These are phyloP conservation scores for Machimus rusticus DNA, from an alignment of 2,888 invertebrate species.

Conservation along the genomic window DNA sequence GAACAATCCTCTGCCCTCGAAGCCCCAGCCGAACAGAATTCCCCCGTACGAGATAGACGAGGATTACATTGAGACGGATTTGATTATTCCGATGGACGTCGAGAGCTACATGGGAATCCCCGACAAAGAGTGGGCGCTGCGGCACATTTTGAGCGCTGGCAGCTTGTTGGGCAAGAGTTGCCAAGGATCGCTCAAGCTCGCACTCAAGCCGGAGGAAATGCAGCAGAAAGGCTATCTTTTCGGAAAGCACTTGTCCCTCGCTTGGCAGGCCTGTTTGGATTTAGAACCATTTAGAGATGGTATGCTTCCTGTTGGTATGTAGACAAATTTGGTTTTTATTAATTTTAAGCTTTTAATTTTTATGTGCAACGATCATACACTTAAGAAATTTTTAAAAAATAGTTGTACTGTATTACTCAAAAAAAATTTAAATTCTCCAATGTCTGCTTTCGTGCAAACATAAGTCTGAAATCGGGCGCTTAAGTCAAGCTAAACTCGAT, in stretches of 20 bases:
- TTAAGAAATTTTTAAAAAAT: no score
- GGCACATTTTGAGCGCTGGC: slow-evolving; percentile 82
- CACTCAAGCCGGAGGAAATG: slow-evolving; percentile 76
- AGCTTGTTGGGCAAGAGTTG: slow-evolving; percentile 79
- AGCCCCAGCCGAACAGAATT: slow-evolving; percentile 62
- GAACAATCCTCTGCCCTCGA: slow-evolving; percentile 82
- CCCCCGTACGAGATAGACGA: slow-evolving; percentile 53
- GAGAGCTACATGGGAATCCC: slow-evolving; percentile 69
- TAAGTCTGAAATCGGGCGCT: no score
- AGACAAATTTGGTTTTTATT: background rate
- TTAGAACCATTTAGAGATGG: slow-evolving; percentile 72
- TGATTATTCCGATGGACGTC: slow-evolving; percentile 67
- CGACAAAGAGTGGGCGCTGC: slow-evolving; percentile 79
- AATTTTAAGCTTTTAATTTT: no score
- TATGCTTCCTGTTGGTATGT: slow-evolving; percentile 53
- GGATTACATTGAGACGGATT: slow-evolving; percentile 57
- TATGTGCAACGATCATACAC: no score
- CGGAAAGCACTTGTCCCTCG: slow-evolving; percentile 88
- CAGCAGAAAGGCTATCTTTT: slow-evolving; percentile 87
- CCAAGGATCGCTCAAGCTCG: slow-evolving; percentile 83
- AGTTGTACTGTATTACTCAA: no score
- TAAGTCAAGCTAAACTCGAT: no score
- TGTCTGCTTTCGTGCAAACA: no score
- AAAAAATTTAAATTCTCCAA: no score
- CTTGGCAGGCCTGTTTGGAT: slow-evolving; percentile 86